Evolutionary conservation across 2,797 vertebrate species (phyloP).

Genomic region (Pipistrellus nathusii): DNA sequence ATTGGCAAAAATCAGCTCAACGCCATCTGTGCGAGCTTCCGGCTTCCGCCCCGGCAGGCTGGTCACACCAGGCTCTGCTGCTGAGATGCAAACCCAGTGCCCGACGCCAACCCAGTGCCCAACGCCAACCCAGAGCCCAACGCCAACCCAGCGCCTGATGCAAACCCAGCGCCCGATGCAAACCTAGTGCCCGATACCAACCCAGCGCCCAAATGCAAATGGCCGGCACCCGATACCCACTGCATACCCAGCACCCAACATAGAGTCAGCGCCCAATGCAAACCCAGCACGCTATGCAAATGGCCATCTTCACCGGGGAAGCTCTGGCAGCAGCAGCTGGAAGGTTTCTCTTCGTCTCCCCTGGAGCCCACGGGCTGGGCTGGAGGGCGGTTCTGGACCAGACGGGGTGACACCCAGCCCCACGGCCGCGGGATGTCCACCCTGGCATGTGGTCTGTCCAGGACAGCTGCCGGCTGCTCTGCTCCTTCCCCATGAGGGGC

Average conservation of each 20-base stretch:
- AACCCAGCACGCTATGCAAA: no score
- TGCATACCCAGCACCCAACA: no score
- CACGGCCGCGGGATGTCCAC: not conserved
- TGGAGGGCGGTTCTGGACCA: not conserved
- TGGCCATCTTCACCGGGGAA: not conserved
- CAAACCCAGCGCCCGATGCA: no score
- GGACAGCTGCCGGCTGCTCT: not conserved
- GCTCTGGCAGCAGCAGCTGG: no score
- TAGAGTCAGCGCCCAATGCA: no score
- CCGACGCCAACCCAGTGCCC: no score
- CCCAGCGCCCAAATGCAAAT: no score
- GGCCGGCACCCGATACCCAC: no score
- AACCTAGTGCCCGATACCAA: no score
- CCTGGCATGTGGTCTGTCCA: not conserved
- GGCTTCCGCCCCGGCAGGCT: not conserved
- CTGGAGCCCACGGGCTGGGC: not conserved
- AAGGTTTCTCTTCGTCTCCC: not conserved
- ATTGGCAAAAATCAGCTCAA: constrained; percentile 17
- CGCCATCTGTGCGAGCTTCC: not conserved
- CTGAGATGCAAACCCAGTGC: not conserved
- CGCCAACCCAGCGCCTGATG: no score
- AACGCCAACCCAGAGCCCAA: no score
- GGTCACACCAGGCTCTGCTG: not conserved
- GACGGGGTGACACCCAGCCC: not conserved
- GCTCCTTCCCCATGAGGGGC: no score